These are phyloP conservation scores for Babylonia areolata DNA, from an alignment of 1,140 invertebrate genomes.

Conservation along the genomic window DNA sequence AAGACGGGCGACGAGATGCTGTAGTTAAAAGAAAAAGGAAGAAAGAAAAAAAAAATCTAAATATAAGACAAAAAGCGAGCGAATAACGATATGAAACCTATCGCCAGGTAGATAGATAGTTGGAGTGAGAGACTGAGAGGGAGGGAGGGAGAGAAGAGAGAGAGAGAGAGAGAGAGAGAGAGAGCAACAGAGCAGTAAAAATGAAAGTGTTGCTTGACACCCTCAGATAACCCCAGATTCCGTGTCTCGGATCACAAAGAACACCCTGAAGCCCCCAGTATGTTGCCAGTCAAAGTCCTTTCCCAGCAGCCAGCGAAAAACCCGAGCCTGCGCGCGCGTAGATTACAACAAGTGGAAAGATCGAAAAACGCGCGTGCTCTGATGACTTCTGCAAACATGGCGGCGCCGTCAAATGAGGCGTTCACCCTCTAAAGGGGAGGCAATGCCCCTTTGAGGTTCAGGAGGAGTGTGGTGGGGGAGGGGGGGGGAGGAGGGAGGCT, in stretches of 20 bases:
- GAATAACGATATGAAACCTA: no score
- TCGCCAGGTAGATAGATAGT: no score
- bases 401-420: not conserved
- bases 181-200: no score
- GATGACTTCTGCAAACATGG: constrained; percentile 5
- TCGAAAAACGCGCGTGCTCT: not conserved
- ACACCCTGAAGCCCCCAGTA: not conserved
- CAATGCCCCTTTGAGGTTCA: not conserved
- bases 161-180: not conserved
- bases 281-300: not conserved
- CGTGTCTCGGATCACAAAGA: not conserved
- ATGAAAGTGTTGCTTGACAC: not conserved
- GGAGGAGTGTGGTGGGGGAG: no score
- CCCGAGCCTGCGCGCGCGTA: not conserved
- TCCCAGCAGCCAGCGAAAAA: not conserved
- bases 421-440: not conserved
- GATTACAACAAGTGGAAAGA: constrained; percentile 14
- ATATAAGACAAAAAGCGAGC: no score
- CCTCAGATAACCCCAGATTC: not conserved
- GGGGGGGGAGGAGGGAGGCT: no score
- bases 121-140: no score
- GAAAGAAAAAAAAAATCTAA: no score
- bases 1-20: no score
- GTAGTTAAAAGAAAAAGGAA: no score
- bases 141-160: no score